Base-by-base conservation (phyloP, 1,140 invertebrate species). In the Schlechtendalia chinensis region DNA sequence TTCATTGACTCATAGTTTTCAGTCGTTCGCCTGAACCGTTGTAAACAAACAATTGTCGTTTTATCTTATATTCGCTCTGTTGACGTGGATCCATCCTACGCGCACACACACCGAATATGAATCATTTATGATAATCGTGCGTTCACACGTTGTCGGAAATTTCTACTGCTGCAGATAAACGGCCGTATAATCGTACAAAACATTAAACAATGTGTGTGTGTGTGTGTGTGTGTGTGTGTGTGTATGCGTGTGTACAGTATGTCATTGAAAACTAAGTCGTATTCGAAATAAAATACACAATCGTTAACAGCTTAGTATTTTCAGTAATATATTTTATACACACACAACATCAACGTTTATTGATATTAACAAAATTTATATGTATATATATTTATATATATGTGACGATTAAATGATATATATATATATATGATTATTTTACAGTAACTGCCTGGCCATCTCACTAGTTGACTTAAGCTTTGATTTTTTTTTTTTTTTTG, bases 391-490 rank as follows among this genome's bases (percentile, higher is more conserved):
- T 56, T 22, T 8, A 12, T 14, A 27, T 50, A 50, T 29, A 29
- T 54, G 50, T 72, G 19, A 54, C 69, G 50, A 72, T n/a, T 54
- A 80, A 50, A 27, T 67, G 39, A 65, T 80, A n/a, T n/a, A n/a
- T n/a, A n/a, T n/a, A n/a, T 69, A 72, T 39, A 39, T 8, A 8
- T 39, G 32, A 39, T 39, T 39, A 39, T 39, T 81, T 81, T 72
- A 72, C 69, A 81, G 80, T 81, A 82, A 81, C 75, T 83, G 75
- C 81, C 81, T 82, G 81, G 82, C 83, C 83, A 83, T 83, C 83
- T 83, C 83, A 83, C 81, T 83, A 83, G 83, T 83, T 79, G 65
- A 82, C 83, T 83, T 83, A 83, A 83, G 83, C 83, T 83, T 83
- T 83, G 83, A 83, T 82, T 80, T 81, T 79, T 79, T 39, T n/a